Evolutionary conservation across 1,140 invertebrate species (phyloP).

Genomic region (Aphelenchoides besseyi): DNA sequence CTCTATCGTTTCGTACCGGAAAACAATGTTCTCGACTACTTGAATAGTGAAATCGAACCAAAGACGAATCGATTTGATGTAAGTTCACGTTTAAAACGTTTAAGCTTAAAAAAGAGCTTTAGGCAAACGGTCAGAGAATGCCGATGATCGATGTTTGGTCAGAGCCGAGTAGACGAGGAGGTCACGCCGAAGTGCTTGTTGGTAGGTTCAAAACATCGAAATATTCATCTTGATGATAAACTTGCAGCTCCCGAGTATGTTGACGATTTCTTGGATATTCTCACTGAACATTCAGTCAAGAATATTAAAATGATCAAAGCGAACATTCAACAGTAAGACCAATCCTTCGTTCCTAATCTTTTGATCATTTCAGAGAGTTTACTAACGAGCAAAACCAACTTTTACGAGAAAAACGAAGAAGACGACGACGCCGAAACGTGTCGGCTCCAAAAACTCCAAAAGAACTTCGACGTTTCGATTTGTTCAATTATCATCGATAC

Average conservation of each 20-base stretch:
- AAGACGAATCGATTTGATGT: not conserved
- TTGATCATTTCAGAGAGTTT: constrained; percentile 35
- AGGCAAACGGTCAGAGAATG: constrained; percentile 23
- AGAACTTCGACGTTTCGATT: constrained; percentile 34
- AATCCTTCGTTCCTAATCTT: not conserved
- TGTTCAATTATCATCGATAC: constrained; percentile 46
- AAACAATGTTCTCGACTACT: not conserved
- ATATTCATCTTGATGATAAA: too few species aligned
- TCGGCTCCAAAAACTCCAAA: not conserved
- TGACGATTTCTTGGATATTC: constrained; percentile 26
- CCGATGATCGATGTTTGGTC: constrained; percentile 47
- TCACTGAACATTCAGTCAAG: constrained; percentile 24
- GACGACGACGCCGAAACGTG: constrained; percentile 25
- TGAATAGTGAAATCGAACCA: not conserved
- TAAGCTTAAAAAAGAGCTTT: not conserved
- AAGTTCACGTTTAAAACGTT: not conserved
- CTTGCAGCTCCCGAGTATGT: constrained; percentile 49
- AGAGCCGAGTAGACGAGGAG: constrained; percentile 35
- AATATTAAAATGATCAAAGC: constrained; percentile 32
- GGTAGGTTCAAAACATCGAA: too few species aligned
- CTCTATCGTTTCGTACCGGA: not conserved
- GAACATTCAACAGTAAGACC: constrained; percentile 47
- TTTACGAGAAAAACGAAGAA: constrained; percentile 8
- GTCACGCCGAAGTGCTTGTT: constrained; percentile 47
- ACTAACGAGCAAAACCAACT: constrained; percentile 30